These are phyloP conservation scores for Drosophila pachea DNA, from an alignment of 1,140 invertebrate genomes.

Conservation along the genomic window DNA sequence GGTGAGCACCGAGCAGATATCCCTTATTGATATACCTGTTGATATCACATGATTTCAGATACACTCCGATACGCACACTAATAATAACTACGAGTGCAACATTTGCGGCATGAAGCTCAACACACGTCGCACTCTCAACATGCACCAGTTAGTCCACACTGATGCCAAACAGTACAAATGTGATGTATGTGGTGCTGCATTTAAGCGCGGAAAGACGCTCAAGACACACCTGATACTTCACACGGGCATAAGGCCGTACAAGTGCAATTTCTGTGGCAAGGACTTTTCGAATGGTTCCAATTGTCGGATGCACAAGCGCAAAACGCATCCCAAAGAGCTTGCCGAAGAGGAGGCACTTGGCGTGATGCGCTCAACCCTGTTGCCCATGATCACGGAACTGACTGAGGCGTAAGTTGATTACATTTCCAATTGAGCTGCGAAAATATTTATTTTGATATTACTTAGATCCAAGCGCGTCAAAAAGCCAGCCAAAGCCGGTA, in stretches of 20 bases:
- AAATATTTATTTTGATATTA: not conserved
- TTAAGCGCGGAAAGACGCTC: constrained; percentile 77
- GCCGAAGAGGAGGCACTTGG: constrained; percentile 72
- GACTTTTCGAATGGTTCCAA: constrained; percentile 80
- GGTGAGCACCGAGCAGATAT: constrained; percentile 27
- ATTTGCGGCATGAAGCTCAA: constrained; percentile 79
- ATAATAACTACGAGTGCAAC: constrained; percentile 78
- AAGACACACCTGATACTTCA: constrained; percentile 79
- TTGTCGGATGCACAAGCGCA: constrained; percentile 80
- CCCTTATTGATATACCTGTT: not conserved
- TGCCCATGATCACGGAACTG: constrained; percentile 73
- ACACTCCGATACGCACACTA: constrained; percentile 78
- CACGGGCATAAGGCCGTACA: constrained; percentile 79
- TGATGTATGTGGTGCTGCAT: constrained; percentile 72
- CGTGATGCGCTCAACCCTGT: constrained; percentile 47
- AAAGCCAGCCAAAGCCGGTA: constrained; percentile 46
- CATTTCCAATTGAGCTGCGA: not conserved
- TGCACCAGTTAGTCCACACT: constrained; percentile 79
- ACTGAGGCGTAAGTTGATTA: constrained; percentile 54
- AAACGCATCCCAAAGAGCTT: constrained; percentile 79
- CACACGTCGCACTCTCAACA: constrained; percentile 79
- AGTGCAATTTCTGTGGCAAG: constrained; percentile 79
- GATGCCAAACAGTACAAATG: constrained; percentile 79
- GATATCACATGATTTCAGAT: constrained; percentile 26
- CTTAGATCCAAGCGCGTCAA: constrained; percentile 58